phyloP scores from a whole-genome alignment of 2,797 vertebrate genomes.

The Protonibea diacanthus region DNA sequence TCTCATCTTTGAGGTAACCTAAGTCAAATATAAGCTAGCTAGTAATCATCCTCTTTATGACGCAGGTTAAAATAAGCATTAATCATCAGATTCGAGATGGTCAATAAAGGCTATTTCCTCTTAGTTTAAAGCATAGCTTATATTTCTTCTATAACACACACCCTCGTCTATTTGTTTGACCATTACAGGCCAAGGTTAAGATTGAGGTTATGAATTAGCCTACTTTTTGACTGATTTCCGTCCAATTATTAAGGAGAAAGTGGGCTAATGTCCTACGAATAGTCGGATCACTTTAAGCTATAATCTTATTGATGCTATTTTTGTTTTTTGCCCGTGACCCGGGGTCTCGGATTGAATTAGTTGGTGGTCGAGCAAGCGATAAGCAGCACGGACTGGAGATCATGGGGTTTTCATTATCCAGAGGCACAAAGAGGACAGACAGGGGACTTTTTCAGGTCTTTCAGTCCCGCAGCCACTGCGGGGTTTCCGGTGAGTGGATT shows the following conservation, averaged over 20 bases:
- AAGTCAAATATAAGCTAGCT: neutral
- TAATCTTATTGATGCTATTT: conserved; percentile 33
- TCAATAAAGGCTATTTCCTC: conserved; percentile 27
- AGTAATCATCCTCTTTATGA: neutral
- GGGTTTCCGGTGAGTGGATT: conserved; percentile 38
- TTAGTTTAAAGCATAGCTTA: neutral
- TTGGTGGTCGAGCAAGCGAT: conserved; percentile 62
- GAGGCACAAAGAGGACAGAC: conserved; percentile 54
- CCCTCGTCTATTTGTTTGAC: conserved; percentile 6
- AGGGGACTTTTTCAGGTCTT: conserved; percentile 43
- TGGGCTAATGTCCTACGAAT: neutral
- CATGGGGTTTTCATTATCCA: conserved; percentile 77
- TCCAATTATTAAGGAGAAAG: neutral
- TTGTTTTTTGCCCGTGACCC: conserved; percentile 37
- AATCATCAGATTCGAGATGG: conserved; percentile 35
- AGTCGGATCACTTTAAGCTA: neutral
- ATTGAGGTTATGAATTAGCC: neutral
- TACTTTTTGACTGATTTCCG: conserved; percentile 14
- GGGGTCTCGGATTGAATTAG: conserved; percentile 71
- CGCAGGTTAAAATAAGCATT: conserved; percentile 4
- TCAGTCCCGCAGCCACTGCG: conserved; percentile 1
- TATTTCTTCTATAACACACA: neutral
- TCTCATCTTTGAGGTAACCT: neutral
- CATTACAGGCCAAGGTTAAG: neutral
- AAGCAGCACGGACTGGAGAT: conserved; percentile 61